Base-by-base conservation (phyloP, 2,888 invertebrate species). In the Ophion slaviceki region DNA sequence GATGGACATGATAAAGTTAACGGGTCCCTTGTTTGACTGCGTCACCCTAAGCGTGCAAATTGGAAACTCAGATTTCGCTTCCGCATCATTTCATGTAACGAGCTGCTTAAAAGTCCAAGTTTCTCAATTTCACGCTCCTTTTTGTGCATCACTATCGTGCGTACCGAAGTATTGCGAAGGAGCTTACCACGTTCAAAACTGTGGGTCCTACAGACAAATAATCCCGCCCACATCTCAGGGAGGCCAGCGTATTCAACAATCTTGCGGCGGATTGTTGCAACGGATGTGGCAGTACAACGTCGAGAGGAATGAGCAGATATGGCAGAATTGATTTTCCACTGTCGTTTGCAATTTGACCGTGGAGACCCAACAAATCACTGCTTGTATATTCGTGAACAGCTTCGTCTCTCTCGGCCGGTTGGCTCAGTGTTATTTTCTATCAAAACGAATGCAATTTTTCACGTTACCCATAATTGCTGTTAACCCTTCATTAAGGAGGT, bases 161-260 rank as follows among this genome's bases (percentile, higher is more conserved):
- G 24, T 61, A 24, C 10, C n/a, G 10, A 11, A 36, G 57, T 47
- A 20, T 79, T 36, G 76, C 11, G 68, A 28, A 8, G n/a, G 24
- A 7, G 3, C 87, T 86, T 89, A 93, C 93, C 88, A 90, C 89
- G 79, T 91, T 92, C 40, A 93, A 87, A 36, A 91, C 88, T 36
- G 88, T 88, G 24, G 92, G 90, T 75, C 91, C 92, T 24, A 90
- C 89, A 5, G 93, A 90, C 59, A 95, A 92, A 89, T 96, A 96
- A 89, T 94, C 94, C 88, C 95, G 92, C 84, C 96, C 96, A 84
- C 94, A 94, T 90, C 95, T 95, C 72, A 96, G 93, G 0, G 96
- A 96, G 17, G 96, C 95, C 81, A 96, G 93, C 0, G 96, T 94
- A 91, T 96, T 96, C 80, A 96, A 93, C 68, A 96, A 94, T 87